These are phyloP conservation scores for Drosophila serrata DNA, from an alignment of 1,140 invertebrate genomes.

Conservation along the genomic window DNA sequence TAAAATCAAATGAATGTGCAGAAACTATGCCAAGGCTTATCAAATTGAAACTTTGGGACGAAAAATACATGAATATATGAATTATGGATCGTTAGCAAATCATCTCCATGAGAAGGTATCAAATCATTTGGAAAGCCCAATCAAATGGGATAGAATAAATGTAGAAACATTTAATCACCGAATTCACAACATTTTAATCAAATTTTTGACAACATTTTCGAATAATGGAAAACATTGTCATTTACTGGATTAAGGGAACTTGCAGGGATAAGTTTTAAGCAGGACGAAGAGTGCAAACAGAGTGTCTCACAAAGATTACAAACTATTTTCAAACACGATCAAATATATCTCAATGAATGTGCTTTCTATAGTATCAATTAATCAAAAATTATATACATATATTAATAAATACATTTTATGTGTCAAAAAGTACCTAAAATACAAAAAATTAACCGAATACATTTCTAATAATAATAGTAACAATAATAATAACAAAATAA, in stretches of 20 bases:
- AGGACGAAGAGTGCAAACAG: slow-evolving; percentile 12
- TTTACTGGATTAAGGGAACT: slow-evolving; percentile 35
- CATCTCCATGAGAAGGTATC: not conserved
- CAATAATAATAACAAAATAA: slow-evolving; percentile 14
- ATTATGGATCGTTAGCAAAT: not conserved
- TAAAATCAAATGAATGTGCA: not conserved
- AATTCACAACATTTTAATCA: not conserved
- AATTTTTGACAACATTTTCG: not conserved
- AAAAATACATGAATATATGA: not conserved
- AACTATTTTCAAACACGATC: slow-evolving; percentile 38
- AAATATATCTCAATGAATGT: slow-evolving; percentile 51
- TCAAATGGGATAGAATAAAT: not conserved
- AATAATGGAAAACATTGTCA: slow-evolving; percentile 14
- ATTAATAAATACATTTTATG: slow-evolving; percentile 30
- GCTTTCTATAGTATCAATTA: slow-evolving; percentile 72
- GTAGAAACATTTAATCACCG: not conserved
- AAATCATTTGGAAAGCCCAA: not conserved
- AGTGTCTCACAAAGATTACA: slow-evolving; percentile 18
- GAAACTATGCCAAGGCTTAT: not conserved
- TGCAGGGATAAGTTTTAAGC: slow-evolving; percentile 56
- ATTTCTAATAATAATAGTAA: slow-evolving; percentile 4
- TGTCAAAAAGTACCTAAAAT: slow-evolving; percentile 66
- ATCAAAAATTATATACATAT: slow-evolving; percentile 25
- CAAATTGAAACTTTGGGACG: slow-evolving; percentile 11
- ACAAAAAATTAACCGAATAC: slow-evolving; percentile 14